Base-by-base conservation (phyloP, 2,113 vertebrate species). In the Rafetus swinhoei region DNA sequence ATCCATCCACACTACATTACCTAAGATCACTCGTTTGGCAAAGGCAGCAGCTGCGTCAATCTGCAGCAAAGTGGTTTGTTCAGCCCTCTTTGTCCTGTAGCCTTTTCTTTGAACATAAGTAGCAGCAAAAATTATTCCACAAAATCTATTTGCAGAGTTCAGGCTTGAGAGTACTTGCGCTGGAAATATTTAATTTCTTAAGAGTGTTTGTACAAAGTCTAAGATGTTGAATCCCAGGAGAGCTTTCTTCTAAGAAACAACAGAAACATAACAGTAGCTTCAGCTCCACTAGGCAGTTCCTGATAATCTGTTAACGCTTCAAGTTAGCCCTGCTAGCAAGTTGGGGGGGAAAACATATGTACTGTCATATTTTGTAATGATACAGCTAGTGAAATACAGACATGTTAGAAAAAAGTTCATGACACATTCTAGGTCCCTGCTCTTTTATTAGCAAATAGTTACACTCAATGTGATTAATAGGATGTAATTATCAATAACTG, bases 361-460 rank as follows among this genome's bases (percentile, higher is more conserved):
- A 94, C 81, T 95, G 62, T 95, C 7, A 1, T 85, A 10, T 79
- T 6, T 7, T 29, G 62, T 54, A 93, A 87, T 50, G 84, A 25
- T 10, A 79, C 24, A 84, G 76, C 82, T 83, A 80, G 81, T 62
- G 92, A 93, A 82, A 87, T 35, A 52, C 53, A 88, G 86, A 85
- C 0, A 6, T 27, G 80, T 86, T 92, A 82, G 94, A 88, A 86
- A 87, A 77, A 35, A 82, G 88, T 90, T 85, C 94, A 87, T 90
- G 79, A 50, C 1, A 0, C 27, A 52, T 19, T 50, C 59, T 39
- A 85, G 57, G n/a, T 90, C 93, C 50, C 87, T 65, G 1, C 54
- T 93, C 55, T 76, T 94, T 94, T 91, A 90, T 92, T 93, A 94
- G 90, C 62, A 57, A 82, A 91, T 92, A 96, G 88, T 84, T 92